Evolutionary conservation across 2,888 invertebrate species (phyloP).

Genomic region (Morpho helenor): DNA sequence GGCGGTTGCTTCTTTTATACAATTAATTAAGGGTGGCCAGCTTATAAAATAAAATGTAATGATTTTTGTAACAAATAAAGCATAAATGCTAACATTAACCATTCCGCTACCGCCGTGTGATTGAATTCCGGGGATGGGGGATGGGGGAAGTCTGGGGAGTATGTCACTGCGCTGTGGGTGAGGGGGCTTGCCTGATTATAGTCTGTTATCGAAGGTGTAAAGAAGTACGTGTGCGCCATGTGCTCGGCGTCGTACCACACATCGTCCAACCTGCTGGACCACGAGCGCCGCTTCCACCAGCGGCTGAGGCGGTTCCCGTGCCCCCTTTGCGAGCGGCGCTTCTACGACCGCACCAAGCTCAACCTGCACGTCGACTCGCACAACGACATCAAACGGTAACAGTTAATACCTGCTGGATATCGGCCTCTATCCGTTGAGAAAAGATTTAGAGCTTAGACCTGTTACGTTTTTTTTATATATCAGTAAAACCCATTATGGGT

Average conservation of each 20-base stretch:
- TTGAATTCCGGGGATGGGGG: too few species aligned
- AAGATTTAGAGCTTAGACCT: neutral
- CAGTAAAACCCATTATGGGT: too few species aligned
- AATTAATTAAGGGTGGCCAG: too few species aligned
- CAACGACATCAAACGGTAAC: constrained; percentile 48
- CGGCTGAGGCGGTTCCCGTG: constrained; percentile 34
- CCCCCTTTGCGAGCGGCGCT: constrained; percentile 37
- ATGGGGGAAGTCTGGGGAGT: too few species aligned
- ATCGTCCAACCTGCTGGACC: constrained; percentile 43
- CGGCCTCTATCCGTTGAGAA: neutral
- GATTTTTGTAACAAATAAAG: too few species aligned
- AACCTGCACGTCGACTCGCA: constrained; percentile 51
- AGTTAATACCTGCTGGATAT: neutral
- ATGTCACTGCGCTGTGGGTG: too few species aligned
- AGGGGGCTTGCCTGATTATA: neutral
- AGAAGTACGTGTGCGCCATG: constrained; percentile 47
- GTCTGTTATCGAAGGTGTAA: constrained; percentile 37
- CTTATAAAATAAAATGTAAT: too few species aligned
- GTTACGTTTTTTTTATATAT: neutral
- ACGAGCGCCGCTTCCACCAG: constrained; percentile 43
- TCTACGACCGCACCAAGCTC: constrained; percentile 42
- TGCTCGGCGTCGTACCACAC: constrained; percentile 43
- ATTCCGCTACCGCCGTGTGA: too few species aligned
- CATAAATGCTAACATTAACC: too few species aligned
- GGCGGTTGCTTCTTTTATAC: too few species aligned